Base-by-base conservation (phyloP, 2,113 vertebrate genomes). In the Esox niger region DNA sequence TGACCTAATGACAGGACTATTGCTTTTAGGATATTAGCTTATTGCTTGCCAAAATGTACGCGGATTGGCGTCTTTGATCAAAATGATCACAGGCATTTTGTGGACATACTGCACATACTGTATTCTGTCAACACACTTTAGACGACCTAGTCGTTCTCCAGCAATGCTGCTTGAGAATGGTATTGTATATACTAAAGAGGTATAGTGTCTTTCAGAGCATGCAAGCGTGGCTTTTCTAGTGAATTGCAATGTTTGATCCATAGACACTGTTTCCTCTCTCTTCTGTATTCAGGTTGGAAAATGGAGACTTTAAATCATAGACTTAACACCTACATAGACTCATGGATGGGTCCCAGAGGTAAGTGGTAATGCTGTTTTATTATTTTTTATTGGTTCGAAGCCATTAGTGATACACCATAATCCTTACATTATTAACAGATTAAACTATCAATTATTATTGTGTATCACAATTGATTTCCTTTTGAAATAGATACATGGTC, bases 281-380 rank as follows among this genome's bases (percentile, higher is more conserved):
- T 60, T 83, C 83, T 65, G 8, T 77, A 84, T 77, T 25, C 78
- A 95, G 93, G 84, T 88, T 88, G 88, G 87, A 91, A n/a, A 86
- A 99, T 99, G 97, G 96, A 96, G 83, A 71, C 84, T 71, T 66
- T 98, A 66, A 95, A 96, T 90, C 89, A 93, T 76, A 94, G 91
- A 75, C 88, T 95, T 47, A 98, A 96, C 88, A 84, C 88, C 63
- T 93, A 95, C 76, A 85, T 98, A 60, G 94, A 92, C 72, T 83
- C 94, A 74, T 96, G 91, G 94, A 91, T 99, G 82, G 97, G 97
- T 77, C 94, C 95, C 74, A 94, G 94, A 92, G 97, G 96, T 97
- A 88, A 94, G 85, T 72, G 54, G 54, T n/a, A 20, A 9, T 29
- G n/a, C 27, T 30, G 17, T 29, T 30, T 59, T 5, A 52, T 52